Evolutionary conservation across 2,113 vertebrate genomes (phyloP).

Genomic region (Bostrychus sinensis): DNA sequence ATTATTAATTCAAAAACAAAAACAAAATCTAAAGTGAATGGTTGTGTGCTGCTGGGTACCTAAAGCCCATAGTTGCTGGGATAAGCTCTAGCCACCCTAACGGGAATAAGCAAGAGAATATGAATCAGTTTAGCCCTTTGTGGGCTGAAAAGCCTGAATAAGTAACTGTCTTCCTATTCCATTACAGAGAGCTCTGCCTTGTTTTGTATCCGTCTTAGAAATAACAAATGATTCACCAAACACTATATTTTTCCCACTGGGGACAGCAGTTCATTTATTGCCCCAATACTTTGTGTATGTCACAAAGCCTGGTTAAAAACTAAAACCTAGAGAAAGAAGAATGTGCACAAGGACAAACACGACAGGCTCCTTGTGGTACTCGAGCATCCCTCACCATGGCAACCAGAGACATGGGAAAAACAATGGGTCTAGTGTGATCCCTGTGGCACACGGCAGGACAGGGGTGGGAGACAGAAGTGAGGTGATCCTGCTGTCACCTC

Average conservation of each 20-base stretch:
- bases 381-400: conserved; percentile 46
- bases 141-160: conserved; percentile 1
- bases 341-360: conserved; percentile 34
- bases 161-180: neutral
- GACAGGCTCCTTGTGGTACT: conserved; percentile 16
- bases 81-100: neutral
- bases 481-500: conserved; percentile 28
- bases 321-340: conserved; percentile 23
- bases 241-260: neutral
- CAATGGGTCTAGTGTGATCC: conserved; percentile 23
- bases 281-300: conserved; percentile 18
- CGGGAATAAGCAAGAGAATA: neutral
- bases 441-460: conserved; percentile 8
- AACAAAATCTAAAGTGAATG: too few species aligned
- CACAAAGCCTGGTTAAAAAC: conserved; percentile 25
- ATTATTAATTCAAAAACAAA: too few species aligned
- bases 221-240: conserved; percentile 20
- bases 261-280: conserved; percentile 6
- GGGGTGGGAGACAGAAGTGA: conserved; percentile 27
- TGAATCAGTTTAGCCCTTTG: conserved; percentile 5
- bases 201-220: conserved; percentile 20
- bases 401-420: conserved; percentile 21
- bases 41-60: too few species aligned
- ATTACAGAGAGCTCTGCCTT: conserved; percentile 14
- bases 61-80: conserved; percentile 27